Evolutionary conservation across 2,888 invertebrate genomes (phyloP).

Genomic region (Octonoba sinensis): DNA sequence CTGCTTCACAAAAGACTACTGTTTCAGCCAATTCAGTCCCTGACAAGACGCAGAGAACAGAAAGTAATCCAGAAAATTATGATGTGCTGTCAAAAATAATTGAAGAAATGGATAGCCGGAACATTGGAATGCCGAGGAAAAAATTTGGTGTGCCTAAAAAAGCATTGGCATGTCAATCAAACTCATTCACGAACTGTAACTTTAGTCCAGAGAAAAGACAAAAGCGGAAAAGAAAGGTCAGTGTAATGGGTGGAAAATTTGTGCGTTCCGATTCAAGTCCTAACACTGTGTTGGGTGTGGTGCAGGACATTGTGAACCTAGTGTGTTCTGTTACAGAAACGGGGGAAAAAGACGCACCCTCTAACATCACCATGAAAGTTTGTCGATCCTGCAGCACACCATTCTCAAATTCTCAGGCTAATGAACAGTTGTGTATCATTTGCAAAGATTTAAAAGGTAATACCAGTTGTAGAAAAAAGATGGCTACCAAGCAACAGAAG

Average conservation of each 20-base stretch:
- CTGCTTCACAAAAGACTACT: not conserved
- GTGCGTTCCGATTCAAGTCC: too few relatives aligned
- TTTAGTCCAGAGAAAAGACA: not conserved
- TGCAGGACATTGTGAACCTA: slow-evolving; percentile 19
- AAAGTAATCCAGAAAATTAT: not conserved
- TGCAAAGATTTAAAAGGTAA: slow-evolving; percentile 18
- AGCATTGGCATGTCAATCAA: too few relatives aligned
- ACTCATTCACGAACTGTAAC: not conserved
- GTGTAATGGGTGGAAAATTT: too few relatives aligned
- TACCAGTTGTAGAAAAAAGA: too few relatives aligned
- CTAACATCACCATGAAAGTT: not conserved
- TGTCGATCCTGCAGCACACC: slow-evolving; percentile 29
- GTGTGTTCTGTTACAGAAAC: slow-evolving; percentile 8
- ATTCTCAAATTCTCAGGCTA: not conserved
- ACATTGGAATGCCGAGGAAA: not conserved
- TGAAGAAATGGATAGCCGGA: slow-evolving; percentile 17
- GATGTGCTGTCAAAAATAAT: slow-evolving; percentile 29
- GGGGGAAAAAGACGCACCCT: not conserved
- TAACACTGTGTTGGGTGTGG: not conserved
- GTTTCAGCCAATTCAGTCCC: not conserved
- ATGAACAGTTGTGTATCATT: slow-evolving; percentile 22
- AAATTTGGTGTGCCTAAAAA: too few relatives aligned
- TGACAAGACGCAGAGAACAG: not conserved
- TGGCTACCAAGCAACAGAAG: too few relatives aligned
- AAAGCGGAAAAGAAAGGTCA: not conserved